These are phyloP conservation scores for Girardia tigrina DNA, from an alignment of 2,888 invertebrate genomes.

Conservation along the genomic window DNA sequence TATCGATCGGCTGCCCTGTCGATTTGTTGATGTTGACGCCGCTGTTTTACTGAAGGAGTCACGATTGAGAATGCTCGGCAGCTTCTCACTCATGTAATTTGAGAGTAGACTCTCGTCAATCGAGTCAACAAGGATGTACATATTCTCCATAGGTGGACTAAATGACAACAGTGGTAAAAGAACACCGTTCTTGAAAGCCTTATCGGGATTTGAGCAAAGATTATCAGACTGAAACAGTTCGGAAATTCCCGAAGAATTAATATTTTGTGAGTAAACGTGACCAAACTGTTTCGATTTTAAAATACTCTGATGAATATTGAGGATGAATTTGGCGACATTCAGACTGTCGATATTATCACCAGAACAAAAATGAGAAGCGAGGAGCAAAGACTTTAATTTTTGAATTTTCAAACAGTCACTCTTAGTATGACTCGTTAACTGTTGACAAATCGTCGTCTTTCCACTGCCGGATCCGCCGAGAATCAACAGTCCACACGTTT, in stretches of 20 bases:
- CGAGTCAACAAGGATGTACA: conserved; percentile 75
- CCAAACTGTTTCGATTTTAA: background rate
- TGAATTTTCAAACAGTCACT: background rate
- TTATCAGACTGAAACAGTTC: background rate
- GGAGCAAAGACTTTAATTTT: conserved; percentile 5
- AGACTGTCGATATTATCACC: conserved; percentile 27
- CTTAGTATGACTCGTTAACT: background rate
- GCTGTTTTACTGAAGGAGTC: background rate
- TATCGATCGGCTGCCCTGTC: conserved; percentile 41
- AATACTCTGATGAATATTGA: conserved; percentile 32
- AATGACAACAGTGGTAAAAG: conserved; percentile 72
- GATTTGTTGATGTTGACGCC: too few relatives aligned
- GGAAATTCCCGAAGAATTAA: conserved; percentile 53
- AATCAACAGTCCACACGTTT: conserved; percentile 73
- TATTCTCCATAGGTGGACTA: conserved; percentile 65
- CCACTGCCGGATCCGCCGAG: conserved; percentile 83
- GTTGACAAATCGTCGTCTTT: conserved; percentile 58
- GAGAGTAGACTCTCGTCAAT: conserved; percentile 62
- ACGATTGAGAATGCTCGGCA: background rate
- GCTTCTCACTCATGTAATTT: conserved; percentile 8
- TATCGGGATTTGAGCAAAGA: conserved; percentile 62
- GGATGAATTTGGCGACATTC: conserved; percentile 27
- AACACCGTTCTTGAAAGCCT: conserved; percentile 73
- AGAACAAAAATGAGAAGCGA: conserved; percentile 52
- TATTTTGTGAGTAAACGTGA: conserved; percentile 42